Percentiles rank a stretch among this genome's conserved stretches.
Conservation (phyloP, 2,113 vertebrate genomes). For the Paedocypris sp. region DNA sequence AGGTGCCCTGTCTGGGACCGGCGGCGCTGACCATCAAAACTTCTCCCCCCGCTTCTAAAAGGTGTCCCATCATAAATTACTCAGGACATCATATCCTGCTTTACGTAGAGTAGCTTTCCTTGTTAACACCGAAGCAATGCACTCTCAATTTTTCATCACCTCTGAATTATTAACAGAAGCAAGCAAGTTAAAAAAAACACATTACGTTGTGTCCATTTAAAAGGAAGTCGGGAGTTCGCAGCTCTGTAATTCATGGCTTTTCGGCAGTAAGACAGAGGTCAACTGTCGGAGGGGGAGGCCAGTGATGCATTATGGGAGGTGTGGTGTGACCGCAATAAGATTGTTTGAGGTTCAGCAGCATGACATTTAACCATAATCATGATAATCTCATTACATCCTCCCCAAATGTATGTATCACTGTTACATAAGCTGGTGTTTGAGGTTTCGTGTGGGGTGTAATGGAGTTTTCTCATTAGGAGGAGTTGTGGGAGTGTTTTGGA, state of each 20-base stretch:
- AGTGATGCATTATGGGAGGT: constrained; percentile 2
- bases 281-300: background rate
- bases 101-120: constrained; percentile 55
- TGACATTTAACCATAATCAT: background rate
- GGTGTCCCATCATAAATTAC: constrained; percentile 53
- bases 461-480: constrained; percentile 49
- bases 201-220: background rate
- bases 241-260: background rate
- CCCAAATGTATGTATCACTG: background rate
- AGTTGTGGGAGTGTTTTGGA: constrained; percentile 47
- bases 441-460: constrained; percentile 48
- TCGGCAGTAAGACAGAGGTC: background rate
- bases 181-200: background rate
- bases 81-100: constrained; percentile 44
- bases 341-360: background rate
- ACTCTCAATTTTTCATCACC: constrained; percentile 48
- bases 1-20: constrained; percentile 16
- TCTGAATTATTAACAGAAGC: constrained; percentile 50
- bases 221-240: background rate
- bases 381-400: background rate
- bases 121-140: constrained; percentile 45
- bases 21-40: constrained; percentile 17
- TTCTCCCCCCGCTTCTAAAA: background rate
- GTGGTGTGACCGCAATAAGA: background rate
- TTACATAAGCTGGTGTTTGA: constrained; percentile 29